Evolutionary conservation across 1,140 invertebrate genomes (phyloP), one percentile per base, ranked within the genome.

Genomic region (Lerema accius): DNA sequence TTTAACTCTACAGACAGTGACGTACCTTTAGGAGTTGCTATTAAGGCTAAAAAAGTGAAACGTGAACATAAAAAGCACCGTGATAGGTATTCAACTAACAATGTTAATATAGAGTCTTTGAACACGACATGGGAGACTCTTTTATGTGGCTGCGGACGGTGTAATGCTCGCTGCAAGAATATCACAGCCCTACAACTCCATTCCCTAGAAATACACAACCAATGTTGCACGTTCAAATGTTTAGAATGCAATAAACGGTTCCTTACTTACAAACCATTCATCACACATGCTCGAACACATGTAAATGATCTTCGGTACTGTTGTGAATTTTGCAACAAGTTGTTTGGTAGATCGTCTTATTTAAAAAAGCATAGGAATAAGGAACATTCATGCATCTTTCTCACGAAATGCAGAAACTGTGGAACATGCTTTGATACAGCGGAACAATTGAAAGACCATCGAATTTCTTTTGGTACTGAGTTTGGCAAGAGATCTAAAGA

Each of bases 281-380:
- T 89, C 0, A 80, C 74, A 14, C 88, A 90, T 63, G 67, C 80
- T 4, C 64, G 83, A 37, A 65, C 65, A 15, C 88, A 90, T 23
- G 85, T 83, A 14, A 82, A 78, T 39, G 32, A 62, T 4, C 58
- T 90, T 0, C 50, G 79, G 16, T 81, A 86, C 37, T 84, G 79
- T 45, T 90, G 88, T 62, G 88, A 90, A 49, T 83, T 73, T 35
- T 90, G 88, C 48, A 89, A 86, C 16, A 79, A 80, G 35, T 17
- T 73, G 10, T 87, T 87, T 19, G 62, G 64, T 7, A 62, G 69
- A 9, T 69, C 71, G 6, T 55, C 73, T 0, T 63, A 76, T 37
- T 40, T 87, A 1, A 84, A 84, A 60, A 73, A 69, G 14, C 88
- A 90, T 65, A 69, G 67, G 58, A 78, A 71, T 4, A 74, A 64